Percentiles rank a stretch among this genome's conserved stretches.
Evolutionary conservation across 2,797 vertebrate genomes (phyloP).

Genomic region (Enteromius afrohamiltoni): DNA sequence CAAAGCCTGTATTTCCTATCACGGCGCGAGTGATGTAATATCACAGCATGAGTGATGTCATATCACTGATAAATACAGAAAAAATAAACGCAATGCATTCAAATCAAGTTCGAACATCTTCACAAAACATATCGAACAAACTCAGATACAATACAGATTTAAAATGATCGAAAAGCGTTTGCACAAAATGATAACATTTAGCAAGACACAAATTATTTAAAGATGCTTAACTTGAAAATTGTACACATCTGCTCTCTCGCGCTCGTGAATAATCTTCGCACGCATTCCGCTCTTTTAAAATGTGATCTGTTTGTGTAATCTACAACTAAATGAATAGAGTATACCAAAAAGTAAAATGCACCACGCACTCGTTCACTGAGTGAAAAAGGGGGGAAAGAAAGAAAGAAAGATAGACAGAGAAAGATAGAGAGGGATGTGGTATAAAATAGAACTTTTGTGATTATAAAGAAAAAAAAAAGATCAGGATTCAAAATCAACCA

Average conservation of each 20-base stretch:
- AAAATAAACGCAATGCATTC: constrained; percentile 30
- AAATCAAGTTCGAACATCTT: constrained; percentile 36
- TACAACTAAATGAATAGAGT: constrained; percentile 13
- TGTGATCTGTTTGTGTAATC: constrained; percentile 3
- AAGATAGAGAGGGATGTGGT: not conserved
- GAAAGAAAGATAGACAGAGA: not conserved
- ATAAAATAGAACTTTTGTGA: constrained; percentile 24
- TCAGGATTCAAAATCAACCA: constrained; percentile 14
- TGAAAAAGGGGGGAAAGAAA: not conserved
- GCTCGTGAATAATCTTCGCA: constrained; percentile 14
- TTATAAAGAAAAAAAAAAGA: constrained; percentile 22
- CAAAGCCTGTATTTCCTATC: constrained; percentile 36
- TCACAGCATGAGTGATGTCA: constrained; percentile 26
- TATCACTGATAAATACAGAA: constrained; percentile 48
- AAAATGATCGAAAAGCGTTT: constrained; percentile 35
- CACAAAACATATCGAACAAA: constrained; percentile 46
- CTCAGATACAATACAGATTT: constrained; percentile 42
- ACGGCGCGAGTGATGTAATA: constrained; percentile 33
- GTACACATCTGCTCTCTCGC: constrained; percentile 17
- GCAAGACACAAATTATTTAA: constrained; percentile 50
- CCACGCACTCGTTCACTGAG: not conserved
- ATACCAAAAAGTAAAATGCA: constrained; percentile 11
- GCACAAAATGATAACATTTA: constrained; percentile 47
- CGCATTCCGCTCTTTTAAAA: constrained; percentile 5
- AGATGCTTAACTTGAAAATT: constrained; percentile 52